Percentiles rank a stretch among this genome's conserved stretches.
phyloP scores from a whole-genome alignment of 2,888 invertebrate species.

The Pharmacophagus antenor region DNA sequence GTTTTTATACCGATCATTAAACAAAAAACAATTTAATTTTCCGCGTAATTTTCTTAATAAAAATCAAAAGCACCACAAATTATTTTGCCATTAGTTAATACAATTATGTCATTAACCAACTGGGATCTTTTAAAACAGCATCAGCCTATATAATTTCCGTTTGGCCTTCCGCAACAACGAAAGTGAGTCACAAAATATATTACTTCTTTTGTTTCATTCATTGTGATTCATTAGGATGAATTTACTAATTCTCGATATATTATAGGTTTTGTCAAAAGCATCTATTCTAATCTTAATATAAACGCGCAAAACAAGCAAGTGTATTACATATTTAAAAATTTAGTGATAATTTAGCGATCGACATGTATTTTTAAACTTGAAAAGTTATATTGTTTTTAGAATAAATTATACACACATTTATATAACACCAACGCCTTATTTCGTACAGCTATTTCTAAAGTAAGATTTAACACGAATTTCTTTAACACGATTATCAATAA shows the following conservation, averaged over 20 bases:
- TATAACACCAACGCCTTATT: too few species aligned
- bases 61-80: background rate
- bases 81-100: constrained; percentile 1
- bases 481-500: too few species aligned
- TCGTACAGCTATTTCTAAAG: too few species aligned
- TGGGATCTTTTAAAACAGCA: background rate
- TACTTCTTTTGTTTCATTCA: constrained; percentile 15
- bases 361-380: too few species aligned
- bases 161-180: constrained; percentile 21
- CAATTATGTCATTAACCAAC: background rate
- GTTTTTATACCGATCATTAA: background rate
- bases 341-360: too few species aligned
- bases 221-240: constrained; percentile 5
- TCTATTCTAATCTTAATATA: too few species aligned
- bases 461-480: too few species aligned
- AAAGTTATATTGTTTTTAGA: too few species aligned
- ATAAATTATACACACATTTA: too few species aligned
- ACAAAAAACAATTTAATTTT: background rate
- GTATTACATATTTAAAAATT: too few species aligned
- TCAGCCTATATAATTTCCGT: constrained; percentile 15
- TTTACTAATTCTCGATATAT: background rate
- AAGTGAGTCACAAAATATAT: constrained; percentile 21
- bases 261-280: background rate
- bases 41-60: constrained; percentile 3
- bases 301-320: too few species aligned